Evolutionary conservation across 2,113 vertebrate genomes (phyloP), one percentile per base, ranked within the genome.

Genomic region (Illadopsis cleaveri): DNA sequence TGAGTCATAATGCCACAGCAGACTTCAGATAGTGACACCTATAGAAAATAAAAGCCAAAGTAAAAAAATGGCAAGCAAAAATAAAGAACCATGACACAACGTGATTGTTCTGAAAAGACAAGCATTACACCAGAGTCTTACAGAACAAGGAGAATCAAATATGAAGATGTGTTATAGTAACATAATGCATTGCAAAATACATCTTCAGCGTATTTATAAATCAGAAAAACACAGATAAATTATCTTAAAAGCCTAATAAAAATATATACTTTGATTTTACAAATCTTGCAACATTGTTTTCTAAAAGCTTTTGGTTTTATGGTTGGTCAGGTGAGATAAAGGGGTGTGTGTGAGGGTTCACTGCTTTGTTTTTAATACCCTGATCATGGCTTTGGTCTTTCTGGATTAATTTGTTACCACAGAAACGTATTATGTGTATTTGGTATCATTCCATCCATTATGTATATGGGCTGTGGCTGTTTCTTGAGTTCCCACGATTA

Each of bases 401-500:
- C 66, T 71, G 62, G 56, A 80, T 82, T 64, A 94, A 91, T 42
- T 38, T 44, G 71, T 80, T 89, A 82, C 92, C 77, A 56, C 86
- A 97, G 89, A 96, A 96, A 93, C 73, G 38, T 76, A 84, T 89
- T 91, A 50, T 85, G 91, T 64, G 56, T 78, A 44, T 92, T 97
- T 96, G 19, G 5, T 88, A 79, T 93, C 27, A 78, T 96, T 96
- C 96, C 93, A 94, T 95, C 80, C 76, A 90, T 96, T 96, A 84
- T 89, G 60, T 85, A 84, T 96, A 90, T 93, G 90, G 96, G 97
- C 97, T 97, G 93, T 93, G 92, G 75, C 95, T 96, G 93, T 96
- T 98, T 90, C 97, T 97, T 96, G 68, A 98, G 96, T 98, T 98
- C 94, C 93, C 94, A 95, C 96, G 97, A 97, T 98, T 98, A 97